Conservation (phyloP, 1,140 invertebrate species). For the Sarcophaga bullata region DNA sequence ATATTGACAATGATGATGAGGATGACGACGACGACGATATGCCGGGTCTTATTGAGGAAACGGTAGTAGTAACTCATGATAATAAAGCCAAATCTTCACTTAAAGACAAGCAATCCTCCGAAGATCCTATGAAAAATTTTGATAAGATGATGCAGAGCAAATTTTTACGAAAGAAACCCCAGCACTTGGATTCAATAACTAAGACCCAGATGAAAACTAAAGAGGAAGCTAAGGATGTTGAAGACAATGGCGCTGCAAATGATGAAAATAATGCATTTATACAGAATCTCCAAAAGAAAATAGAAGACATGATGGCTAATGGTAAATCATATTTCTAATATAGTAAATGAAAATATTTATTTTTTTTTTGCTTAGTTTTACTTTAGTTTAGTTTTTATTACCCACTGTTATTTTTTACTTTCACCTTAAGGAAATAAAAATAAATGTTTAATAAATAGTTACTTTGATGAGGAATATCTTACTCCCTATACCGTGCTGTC, state of each 20-base stretch:
- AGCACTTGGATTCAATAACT: not conserved
- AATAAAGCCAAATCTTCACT: not conserved
- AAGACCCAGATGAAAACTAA: not conserved
- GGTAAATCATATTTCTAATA: conserved; percentile 24
- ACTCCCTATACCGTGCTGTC: too few species aligned
- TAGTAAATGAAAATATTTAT: not conserved
- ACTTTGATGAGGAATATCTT: too few species aligned
- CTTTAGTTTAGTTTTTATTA: too few species aligned
- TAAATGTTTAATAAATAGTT: too few species aligned
- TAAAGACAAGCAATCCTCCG: not conserved
- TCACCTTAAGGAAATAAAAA: too few species aligned
- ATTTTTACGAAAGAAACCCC: conserved; percentile 13
- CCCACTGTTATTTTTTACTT: too few species aligned
- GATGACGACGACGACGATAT: conserved; percentile 7
- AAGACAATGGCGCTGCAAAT: conserved; percentile 46
- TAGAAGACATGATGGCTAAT: conserved; percentile 39
- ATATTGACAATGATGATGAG: not conserved
- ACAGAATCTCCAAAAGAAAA: conserved; percentile 43
- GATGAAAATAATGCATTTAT: conserved; percentile 44
- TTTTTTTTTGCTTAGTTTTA: too few species aligned
- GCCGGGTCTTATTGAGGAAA: not conserved
- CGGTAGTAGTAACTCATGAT: not conserved
- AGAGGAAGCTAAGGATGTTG: conserved; percentile 49
- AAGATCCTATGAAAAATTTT: not conserved
- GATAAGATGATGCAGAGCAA: conserved; percentile 37